Percentiles rank a stretch among this genome's conserved stretches.
Conservation (phyloP, 2,888 invertebrate genomes). For the Macroteleia sp. region DNA sequence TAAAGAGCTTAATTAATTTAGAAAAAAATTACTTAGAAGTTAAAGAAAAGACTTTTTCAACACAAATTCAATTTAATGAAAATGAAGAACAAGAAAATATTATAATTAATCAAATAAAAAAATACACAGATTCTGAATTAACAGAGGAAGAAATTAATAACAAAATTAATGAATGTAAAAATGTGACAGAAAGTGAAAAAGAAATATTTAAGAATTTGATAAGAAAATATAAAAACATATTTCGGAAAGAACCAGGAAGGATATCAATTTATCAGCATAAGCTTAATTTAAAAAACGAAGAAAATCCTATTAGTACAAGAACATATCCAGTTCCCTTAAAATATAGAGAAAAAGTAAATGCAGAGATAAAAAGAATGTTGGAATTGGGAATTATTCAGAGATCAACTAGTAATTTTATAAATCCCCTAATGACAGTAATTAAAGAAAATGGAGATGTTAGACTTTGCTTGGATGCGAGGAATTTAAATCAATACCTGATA, state of each 20-base stretch:
- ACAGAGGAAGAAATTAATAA: no score
- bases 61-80: no score
- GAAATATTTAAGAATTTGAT: background rate
- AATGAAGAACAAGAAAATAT: background rate
- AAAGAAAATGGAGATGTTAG: slow-evolving; percentile 7
- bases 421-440: background rate
- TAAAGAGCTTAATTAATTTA: no score
- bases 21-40: no score
- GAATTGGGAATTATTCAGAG: slow-evolving; percentile 6
- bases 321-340: slow-evolving; percentile 9
- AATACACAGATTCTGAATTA: no score
- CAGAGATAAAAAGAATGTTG: slow-evolving; percentile 1
- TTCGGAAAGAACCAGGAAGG: background rate
- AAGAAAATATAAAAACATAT: background rate
- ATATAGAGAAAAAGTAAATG: slow-evolving; percentile 5
- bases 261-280: no score
- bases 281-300: background rate
- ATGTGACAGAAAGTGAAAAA: background rate
- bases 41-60: no score
- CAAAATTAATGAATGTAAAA: background rate
- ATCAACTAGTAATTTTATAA: background rate
- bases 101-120: no score
- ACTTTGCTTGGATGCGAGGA: slow-evolving; percentile 19
- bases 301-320: background rate
- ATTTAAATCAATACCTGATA: no score